Percentiles rank a stretch among this genome's conserved stretches.
Evolutionary conservation across 2,888 invertebrate species (phyloP).

Genomic region (Amaurobius ferox): DNA sequence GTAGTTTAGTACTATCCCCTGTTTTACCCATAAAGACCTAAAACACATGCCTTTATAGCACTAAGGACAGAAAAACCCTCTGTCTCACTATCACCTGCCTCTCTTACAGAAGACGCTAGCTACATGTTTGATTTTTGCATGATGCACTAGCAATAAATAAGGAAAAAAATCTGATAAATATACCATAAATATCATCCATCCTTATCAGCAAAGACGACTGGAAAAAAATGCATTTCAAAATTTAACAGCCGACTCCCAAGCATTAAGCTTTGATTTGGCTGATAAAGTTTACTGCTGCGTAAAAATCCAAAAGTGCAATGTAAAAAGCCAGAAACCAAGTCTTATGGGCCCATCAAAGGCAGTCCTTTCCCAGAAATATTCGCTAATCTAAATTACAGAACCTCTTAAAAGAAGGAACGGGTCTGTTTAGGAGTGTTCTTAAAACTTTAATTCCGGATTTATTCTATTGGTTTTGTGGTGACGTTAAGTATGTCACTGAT

Average conservation of each 20-base stretch:
- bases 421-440: constrained; percentile 51
- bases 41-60: not conserved
- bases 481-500: constrained; percentile 25
- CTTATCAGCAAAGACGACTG: constrained; percentile 40
- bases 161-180: constrained; percentile 49
- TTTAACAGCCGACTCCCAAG: constrained; percentile 51
- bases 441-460: constrained; percentile 53
- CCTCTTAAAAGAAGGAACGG: constrained; percentile 42
- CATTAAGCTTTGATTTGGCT: constrained; percentile 54
- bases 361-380: constrained; percentile 30
- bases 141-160: not conserved
- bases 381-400: constrained; percentile 39
- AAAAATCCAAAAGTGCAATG: constrained; percentile 18
- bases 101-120: not conserved
- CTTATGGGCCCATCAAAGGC: constrained; percentile 43
- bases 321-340: not conserved
- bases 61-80: not conserved
- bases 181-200: constrained; percentile 48
- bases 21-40: not conserved
- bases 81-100: constrained; percentile 3
- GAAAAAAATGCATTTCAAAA: constrained; percentile 61
- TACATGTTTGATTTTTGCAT: not conserved
- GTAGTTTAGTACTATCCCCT: not conserved
- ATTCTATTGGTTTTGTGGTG: constrained; percentile 38
- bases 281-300: constrained; percentile 62